Evolutionary conservation across 1,140 invertebrate species (phyloP).

Genomic region (Platorchestia sp.): DNA sequence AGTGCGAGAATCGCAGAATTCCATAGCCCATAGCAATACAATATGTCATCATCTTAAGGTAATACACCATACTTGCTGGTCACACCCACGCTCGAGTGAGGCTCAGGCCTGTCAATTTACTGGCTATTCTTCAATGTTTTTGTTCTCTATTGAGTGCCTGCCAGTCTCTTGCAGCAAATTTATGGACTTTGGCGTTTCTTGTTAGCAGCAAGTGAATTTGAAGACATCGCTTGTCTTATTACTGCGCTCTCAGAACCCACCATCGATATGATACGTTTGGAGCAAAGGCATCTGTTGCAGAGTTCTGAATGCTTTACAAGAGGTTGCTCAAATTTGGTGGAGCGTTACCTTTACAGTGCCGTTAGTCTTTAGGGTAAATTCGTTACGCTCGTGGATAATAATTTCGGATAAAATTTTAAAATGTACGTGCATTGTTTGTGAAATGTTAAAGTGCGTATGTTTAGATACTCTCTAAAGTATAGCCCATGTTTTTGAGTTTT

Average conservation of each 20-base stretch:
- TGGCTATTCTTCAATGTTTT: slow-evolving; percentile 39
- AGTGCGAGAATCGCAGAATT: background rate
- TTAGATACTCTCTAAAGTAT: background rate
- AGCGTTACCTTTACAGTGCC: background rate
- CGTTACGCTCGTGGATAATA: too few relatives aligned
- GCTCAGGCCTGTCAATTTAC: slow-evolving; percentile 54
- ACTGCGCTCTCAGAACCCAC: background rate
- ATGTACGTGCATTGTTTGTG: background rate
- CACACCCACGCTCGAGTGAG: slow-evolving; percentile 21
- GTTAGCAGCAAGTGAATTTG: slow-evolving; percentile 22
- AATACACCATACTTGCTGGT: slow-evolving; percentile 5
- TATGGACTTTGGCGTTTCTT: slow-evolving; percentile 27
- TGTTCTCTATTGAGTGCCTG: background rate
- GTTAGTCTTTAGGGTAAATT: background rate
- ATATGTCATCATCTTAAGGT: slow-evolving; percentile 52
- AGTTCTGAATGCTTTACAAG: background rate
- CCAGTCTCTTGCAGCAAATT: slow-evolving; percentile 6
- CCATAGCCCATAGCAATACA: slow-evolving; percentile 25
- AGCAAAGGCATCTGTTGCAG: background rate
- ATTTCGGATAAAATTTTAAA: too few relatives aligned
- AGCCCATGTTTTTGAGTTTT: background rate
- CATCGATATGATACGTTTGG: background rate
- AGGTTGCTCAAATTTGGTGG: background rate
- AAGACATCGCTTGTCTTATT: slow-evolving; percentile 32
- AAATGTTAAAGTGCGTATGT: background rate